Evolutionary conservation across 2,113 vertebrate genomes (phyloP).

Genomic region (Corythornis madagascariensis): DNA sequence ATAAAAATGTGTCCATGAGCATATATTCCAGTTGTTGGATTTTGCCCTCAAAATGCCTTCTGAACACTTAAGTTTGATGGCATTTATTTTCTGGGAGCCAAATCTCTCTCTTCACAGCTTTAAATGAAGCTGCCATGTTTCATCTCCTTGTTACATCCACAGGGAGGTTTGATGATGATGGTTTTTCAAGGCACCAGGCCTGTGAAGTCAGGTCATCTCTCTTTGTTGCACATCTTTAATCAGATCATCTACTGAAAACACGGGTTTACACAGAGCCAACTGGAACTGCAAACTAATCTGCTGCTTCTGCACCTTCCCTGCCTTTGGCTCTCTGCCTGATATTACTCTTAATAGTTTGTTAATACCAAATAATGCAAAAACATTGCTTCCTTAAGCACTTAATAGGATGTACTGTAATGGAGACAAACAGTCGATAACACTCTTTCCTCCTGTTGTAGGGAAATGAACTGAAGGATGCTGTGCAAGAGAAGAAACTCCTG

Average conservation of each 20-base stretch:
- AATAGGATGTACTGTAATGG: neutral
- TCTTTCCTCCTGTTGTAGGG: slow-evolving; percentile 71
- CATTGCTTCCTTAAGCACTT: neutral
- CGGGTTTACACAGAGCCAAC: neutral
- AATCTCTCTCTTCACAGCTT: neutral
- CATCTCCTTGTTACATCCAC: neutral
- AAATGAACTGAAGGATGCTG: slow-evolving; percentile 84
- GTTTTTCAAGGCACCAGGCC: neutral
- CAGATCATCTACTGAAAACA: neutral
- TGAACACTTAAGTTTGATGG: neutral
- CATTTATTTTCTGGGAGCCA: neutral
- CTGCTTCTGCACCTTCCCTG: neutral
- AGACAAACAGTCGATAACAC: neutral
- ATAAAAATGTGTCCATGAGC: neutral
- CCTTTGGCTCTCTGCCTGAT: neutral
- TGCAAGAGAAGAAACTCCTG: slow-evolving; percentile 75
- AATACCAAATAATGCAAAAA: slow-evolving; percentile 10
- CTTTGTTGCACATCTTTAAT: neutral
- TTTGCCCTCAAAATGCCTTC: neutral
- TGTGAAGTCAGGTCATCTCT: neutral
- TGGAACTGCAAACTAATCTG: neutral
- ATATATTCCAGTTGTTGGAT: neutral
- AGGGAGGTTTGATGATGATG: neutral
- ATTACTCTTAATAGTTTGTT: neutral
- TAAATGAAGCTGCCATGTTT: neutral